Evolutionary conservation across 2,888 invertebrate genomes (phyloP), one percentile per base, ranked within the genome.

Genomic region (Eupithecia dodoneata): DNA sequence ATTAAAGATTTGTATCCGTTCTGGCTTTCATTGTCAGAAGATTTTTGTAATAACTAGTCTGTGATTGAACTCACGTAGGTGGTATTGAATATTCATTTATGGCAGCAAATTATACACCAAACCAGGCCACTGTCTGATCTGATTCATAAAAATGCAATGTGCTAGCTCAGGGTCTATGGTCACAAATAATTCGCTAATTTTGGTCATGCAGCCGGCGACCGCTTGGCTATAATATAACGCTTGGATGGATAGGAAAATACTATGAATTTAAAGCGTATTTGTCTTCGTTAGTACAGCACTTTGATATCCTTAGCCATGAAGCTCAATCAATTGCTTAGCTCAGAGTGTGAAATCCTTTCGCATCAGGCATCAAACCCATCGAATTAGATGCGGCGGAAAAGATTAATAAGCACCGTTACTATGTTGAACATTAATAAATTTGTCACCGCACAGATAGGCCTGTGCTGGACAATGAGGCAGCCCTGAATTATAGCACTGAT

Each of bases 371-470:
- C 80, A 76, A 59, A 76, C 66, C 79, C 87, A 90, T 93, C 93
- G 90, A 93, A 93, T 93, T 91, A 87, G 87, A 84, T 84, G 90
- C 88, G 87, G 83, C 82, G 80, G 82, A 82, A 77, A 76, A 88
- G 88, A 91, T 92, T 91, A 93, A 91, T 91, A 91, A 92, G 89
- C 84, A 85, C 89, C 89, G 90, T 88, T 91, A 88, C 89, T 88
- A 87, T 90, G 91, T 91, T 87, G 88, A 89, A 90, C 91, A 92
- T 91, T 92, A 94, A 94, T 94, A 95, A 95, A 95, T 94, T 95
- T 94, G 94, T 94, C 94, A 89, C 89, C 89, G 87, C 87, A 92
- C 89, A 92, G 94, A 94, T 94, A 93, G 92, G 87, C 89, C 91
- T 88, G 89, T 89, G 91, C 92, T 87, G 91, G 92, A 94, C 94